Base-by-base conservation (phyloP, 2,888 invertebrate species). In the Tenodera sinensis region DNA sequence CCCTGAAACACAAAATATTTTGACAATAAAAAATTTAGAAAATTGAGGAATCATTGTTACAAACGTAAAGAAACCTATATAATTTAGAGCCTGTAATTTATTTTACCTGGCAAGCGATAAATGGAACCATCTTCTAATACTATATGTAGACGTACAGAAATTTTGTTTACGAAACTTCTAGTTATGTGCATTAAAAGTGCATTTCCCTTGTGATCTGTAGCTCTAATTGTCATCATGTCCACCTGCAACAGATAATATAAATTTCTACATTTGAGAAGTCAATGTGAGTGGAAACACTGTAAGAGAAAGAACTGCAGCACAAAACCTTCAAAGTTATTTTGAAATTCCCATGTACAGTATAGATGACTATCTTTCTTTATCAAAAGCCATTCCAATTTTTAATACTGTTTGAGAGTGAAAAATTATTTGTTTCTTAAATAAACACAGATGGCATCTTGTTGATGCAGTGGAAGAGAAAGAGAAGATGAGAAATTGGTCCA, bases 71-170 rank as follows among this genome's bases (percentile, higher is more conserved):
- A 12, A 9, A 42, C 1, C 2, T 12, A 42, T 42, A 28, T n/a
- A 86, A 86, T 47, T 30, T 28, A 42, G 28, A n/a, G 25, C 15
- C 3, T 14, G 14, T 8, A 71, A 47, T 54, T 27, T 28, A 34
- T 9, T 54, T 25, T 92, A 93, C 93, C 92, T 54, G 95, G 95
- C 89, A 94, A 92, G 85, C 94, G 93, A 89, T 94, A 94, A 27
- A 92, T 91, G 47, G 93, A 93, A 12, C 94, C 94, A 91, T 94
- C 92, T 8, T 92, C 91, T 15, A 94, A 90, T 30, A 92, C 90
- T 27, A 96, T 92, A 89, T 94, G 93, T 1, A 97, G 92, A 90
- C 94, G 94, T 0, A 95, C 92, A 93, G 96, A 96, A 0, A 93
- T 93, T n/a, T 94, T 91, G 30, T 94, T 92, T 89, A 94, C 94